These are phyloP conservation scores for Propithecus perrieri DNA, from an alignment of 2,797 vertebrate species.

Conservation along the genomic window DNA sequence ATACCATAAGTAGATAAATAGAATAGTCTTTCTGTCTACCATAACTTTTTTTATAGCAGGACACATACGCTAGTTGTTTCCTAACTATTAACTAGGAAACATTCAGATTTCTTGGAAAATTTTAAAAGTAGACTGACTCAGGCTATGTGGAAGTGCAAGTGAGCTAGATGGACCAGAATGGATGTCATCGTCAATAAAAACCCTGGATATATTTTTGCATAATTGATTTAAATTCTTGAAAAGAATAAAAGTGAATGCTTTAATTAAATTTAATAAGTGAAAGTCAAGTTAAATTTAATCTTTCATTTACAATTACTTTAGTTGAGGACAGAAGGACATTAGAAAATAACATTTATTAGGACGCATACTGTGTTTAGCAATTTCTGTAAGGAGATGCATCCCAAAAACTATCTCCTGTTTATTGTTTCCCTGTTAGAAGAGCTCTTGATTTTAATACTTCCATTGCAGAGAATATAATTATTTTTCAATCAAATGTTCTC, in stretches of 20 bases:
- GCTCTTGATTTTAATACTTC: not conserved
- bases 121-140: not conserved
- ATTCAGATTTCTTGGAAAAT: not conserved
- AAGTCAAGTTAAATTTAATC: not conserved
- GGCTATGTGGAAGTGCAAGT: constrained; percentile 6
- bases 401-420: not conserved
- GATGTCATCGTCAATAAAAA: not conserved
- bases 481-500: not conserved
- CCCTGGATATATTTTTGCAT: not conserved
- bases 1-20: not conserved
- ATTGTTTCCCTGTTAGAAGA: not conserved
- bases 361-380: not conserved
- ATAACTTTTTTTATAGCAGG: not conserved
- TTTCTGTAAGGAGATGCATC: not conserved
- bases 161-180: not conserved
- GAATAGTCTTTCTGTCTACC: not conserved
- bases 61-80: not conserved
- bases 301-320: not conserved
- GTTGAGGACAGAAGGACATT: not conserved
- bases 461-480: not conserved
- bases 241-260: not conserved
- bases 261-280: not conserved
- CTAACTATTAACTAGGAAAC: not conserved
- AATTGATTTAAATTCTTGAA: not conserved
- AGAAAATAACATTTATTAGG: not conserved